Base-by-base conservation (phyloP, 2,113 vertebrate species). In the Arenaria interpres region DNA sequence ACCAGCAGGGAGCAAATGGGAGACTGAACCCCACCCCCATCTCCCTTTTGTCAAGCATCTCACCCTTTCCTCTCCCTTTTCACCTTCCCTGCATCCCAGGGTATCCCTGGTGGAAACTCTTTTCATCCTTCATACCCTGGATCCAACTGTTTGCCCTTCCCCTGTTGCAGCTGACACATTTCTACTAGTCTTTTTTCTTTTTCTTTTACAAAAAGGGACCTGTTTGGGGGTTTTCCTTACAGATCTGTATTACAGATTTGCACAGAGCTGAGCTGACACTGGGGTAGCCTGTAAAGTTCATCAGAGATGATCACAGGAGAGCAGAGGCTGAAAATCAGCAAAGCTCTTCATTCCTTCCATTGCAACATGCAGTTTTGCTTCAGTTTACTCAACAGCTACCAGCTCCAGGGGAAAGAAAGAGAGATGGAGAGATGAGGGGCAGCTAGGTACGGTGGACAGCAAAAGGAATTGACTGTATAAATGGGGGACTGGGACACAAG, bases 151-250 rank as follows among this genome's bases (percentile, higher is more conserved):
- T 79, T 73, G 12, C 21, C n/a, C 21, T 78, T 75, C 10, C n/a
- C n/a, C 68, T 88, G 48, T 68, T 73, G 53, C n/a, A 85, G 56
- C 53, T 60, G 50, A 85, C 59, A 68, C 75, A 63, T 63, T 90
- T 60, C n/a, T 53, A 27, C 35, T 30, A 39, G 43, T 21, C 10
- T 53, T 62, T 66, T 35, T 46, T n/a, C 3, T 43, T 39, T 66
- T 43, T 43, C 14, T 62, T 66, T 25, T 2, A 6, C 8, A 32
- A 64, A 63, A 28, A 17, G 14, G 10, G 7, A 28, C 0, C 1
- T 15, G 5, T 74, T 67, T 64, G 1, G 37, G n/a, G 8, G 6
- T 41, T 91, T 91, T 91, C 15, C 75, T 84, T 84, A 46, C 39
- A 22, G 21, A 84, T 5, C 39, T 76, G 37, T 18, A 39, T 68